Percentiles rank a stretch among this genome's conserved stretches.
These are phyloP conservation scores for Atrina japonica DNA, from an alignment of 2,888 invertebrate species.

Conservation along the genomic window DNA sequence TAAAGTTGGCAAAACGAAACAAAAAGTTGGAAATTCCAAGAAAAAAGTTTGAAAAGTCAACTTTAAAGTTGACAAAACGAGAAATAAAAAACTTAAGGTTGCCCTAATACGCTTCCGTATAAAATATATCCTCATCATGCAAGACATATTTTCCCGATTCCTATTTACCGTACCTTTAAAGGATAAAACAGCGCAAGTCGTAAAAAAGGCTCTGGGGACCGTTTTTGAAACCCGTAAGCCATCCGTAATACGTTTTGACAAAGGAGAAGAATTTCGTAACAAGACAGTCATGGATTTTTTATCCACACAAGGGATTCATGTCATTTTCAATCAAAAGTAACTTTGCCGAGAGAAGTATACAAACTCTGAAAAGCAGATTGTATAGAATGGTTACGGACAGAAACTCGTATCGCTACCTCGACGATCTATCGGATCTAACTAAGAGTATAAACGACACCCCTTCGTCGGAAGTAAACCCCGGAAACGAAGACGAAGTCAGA, in stretches of 20 bases:
- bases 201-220: constrained; percentile 1
- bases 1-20: no score
- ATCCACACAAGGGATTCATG: not conserved
- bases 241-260: constrained; percentile 7
- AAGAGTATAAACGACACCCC: constrained; percentile 32
- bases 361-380: constrained; percentile 19
- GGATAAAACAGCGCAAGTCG: constrained; percentile 3
- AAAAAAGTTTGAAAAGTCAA: no score
- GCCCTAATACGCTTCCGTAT: no score
- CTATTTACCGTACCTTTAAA: constrained; percentile 11
- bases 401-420: constrained; percentile 21
- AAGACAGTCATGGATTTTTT: constrained; percentile 8
- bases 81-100: no score
- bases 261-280: constrained; percentile 23
- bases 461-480: constrained; percentile 6
- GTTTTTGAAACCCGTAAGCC: constrained; percentile 4
- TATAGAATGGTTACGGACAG: constrained; percentile 20
- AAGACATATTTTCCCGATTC: constrained; percentile 23
- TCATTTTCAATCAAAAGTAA: constrained; percentile 10
- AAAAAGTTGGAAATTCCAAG: no score
- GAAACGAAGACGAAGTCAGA: constrained; percentile 36
- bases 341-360: constrained; percentile 29
- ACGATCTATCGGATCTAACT: constrained; percentile 20
- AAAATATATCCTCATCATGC: constrained; percentile 14
- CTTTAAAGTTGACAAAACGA: no score